Conservation (phyloP, 2,113 vertebrate genomes). For the Sphaerodactylus townsendi region DNA sequence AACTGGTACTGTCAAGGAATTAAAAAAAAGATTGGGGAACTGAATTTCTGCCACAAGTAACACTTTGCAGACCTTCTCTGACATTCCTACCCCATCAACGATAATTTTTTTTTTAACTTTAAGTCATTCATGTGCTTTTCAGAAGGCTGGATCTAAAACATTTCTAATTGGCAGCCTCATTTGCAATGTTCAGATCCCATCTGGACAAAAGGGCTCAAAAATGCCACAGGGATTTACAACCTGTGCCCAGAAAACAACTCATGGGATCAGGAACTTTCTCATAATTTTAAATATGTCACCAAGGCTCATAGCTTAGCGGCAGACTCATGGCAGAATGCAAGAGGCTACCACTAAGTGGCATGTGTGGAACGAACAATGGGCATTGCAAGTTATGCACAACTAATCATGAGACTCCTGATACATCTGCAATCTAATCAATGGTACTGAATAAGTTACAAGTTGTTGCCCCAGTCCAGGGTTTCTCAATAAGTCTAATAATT, state of each 20-base stretch:
- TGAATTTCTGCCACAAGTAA: not conserved
- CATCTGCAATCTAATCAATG: not conserved
- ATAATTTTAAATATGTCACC: not conserved
- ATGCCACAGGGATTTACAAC: not conserved
- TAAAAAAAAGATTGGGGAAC: not conserved
- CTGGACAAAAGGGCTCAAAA: slow-evolving; percentile 35
- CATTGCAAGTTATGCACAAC: not conserved
- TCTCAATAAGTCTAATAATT: not conserved
- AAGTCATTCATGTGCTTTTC: slow-evolving; percentile 25
- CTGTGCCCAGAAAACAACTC: not conserved
- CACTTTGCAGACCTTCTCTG: not conserved
- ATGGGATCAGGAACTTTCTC: not conserved
- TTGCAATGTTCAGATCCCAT: slow-evolving; percentile 46
- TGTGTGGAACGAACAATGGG: not conserved
- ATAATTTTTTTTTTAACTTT: not conserved
- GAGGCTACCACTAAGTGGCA: not conserved
- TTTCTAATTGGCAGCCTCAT: slow-evolving; percentile 26
- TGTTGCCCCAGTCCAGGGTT: not conserved
- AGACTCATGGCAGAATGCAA: not conserved
- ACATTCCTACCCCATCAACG: not conserved
- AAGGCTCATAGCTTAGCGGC: not conserved
- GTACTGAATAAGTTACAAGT: not conserved
- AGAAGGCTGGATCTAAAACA: slow-evolving; percentile 44
- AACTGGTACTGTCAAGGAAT: not conserved
- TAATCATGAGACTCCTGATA: not conserved